Evolutionary conservation across 2,888 invertebrate genomes (phyloP), one percentile per base, ranked within the genome.

Genomic region (Ormyrus thymus): DNA sequence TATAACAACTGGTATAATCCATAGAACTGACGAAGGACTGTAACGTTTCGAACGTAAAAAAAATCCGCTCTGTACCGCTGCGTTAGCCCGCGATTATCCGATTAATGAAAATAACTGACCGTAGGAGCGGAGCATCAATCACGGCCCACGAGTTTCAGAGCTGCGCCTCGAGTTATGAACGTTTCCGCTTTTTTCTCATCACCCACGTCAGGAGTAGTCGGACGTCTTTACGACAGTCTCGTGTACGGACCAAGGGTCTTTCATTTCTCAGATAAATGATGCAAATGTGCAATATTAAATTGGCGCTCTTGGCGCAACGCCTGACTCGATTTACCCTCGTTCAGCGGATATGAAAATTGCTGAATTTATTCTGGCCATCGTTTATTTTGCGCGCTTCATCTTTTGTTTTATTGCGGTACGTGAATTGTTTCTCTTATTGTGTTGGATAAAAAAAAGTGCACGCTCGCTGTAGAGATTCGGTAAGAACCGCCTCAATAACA

Each of bases 181-280:
- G 10, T 68, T 68, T 68, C 56, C 56, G 68, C 56, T 56, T 68
- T 68, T 56, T 68, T 68, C 29, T 29, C 56, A 56, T 68, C 46
- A 68, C 56, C 56, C 56, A 15, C 68, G 13, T 45, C n/a, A 68
- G 13, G 29, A 29, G 3, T 29, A 29, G 29, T 6, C 9, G 46
- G 46, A 13, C 56, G 46, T 68, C 55, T n/a, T n/a, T 8, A 55
- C 45, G n/a, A n/a, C 11, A 11, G 6, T 45, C n/a, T 45, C 50
- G 9, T 7, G 6, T 9, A 10, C 46, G 46, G n/a, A n/a, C 9
- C 56, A 56, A 56, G 13, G 13, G 13, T 68, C 2, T 68, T 68
- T 68, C 46, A 68, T 46, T 55, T 68, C 46, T 68, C 13, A 13
- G 11, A 45, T 46, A 15, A 68, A 68, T 11, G 45, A 68, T 45